A percentile compares a stretch with the other conserved stretches of the same genome.
Conservation (phyloP, 2,113 vertebrate species). For the Strigops habroptila region DNA sequence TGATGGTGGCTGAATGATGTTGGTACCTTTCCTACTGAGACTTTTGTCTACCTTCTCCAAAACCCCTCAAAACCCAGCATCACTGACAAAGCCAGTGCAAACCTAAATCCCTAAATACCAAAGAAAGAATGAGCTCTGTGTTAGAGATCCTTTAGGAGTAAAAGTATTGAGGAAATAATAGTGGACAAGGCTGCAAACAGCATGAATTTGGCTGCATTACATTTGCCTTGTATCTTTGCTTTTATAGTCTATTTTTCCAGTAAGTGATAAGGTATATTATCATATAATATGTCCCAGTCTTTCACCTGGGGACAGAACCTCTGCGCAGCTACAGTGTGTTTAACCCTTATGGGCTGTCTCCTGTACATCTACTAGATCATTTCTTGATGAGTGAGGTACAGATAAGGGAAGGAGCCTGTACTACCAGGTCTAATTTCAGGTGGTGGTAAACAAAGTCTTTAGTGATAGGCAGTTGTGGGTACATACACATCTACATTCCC, state of each 20-base stretch:
- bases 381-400: neutral
- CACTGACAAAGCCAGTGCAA: neutral
- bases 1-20: neutral
- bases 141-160: neutral
- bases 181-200: neutral
- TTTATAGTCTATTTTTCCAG: neutral
- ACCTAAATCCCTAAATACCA: neutral
- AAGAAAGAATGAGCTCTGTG: neutral
- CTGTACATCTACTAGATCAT: neutral
- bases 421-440: neutral
- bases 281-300: neutral
- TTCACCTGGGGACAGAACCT: neutral
- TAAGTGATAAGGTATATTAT: neutral
- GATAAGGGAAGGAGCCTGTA: neutral
- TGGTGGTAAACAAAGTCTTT: neutral
- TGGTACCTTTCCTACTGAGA: neutral
- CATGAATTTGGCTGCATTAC: neutral
- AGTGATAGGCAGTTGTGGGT: neutral
- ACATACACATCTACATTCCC: neutral
- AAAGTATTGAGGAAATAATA: neutral
- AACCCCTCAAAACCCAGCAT: accelerated
- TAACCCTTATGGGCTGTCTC: neutral
- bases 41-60: neutral
- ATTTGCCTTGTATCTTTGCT: neutral
- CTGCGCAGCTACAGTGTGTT: neutral